Base-by-base conservation (phyloP, 2,113 vertebrate genomes). In the Labeo rohita region DNA sequence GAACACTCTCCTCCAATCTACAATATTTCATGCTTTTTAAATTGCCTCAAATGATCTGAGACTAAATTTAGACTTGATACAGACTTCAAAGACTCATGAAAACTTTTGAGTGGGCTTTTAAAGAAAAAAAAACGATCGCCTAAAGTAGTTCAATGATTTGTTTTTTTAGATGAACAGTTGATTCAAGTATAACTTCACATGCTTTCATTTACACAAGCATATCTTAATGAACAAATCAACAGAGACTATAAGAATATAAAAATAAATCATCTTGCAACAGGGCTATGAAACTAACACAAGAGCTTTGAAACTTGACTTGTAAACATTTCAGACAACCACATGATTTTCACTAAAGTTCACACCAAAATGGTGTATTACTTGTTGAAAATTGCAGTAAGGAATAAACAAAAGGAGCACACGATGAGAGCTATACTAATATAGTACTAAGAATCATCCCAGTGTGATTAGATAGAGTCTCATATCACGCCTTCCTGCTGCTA, bases 161-260 rank as follows among this genome's bases (percentile, higher is more conserved):
- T 74, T 49, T 74, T n/a, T 73, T 16, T 39, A 68, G 43, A 47
- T 11, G 43, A 12, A 73, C 18, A 1, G 70, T 47, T 47, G 39
- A 72, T 10, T 39, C 8, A 10, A 70, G 66, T 70, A 2, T 11
- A 73, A 45, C 8, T n/a, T 39, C 6, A n/a, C 18, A n/a, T 21
- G 39, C 36, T 47, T 23, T 43, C 43, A 47, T 73, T 74, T 3
- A 7, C 2, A 45, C 39, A 10, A 47, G 43, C 21, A 23, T 23
- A 6, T 74, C 43, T n/a, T 47, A 74, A 49, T n/a, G 43, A 73
- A 73, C 43, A 73, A 73, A 73, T 23, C 47, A 74, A 47, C 72
- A n/a, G 6, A 49, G 45, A 23, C 72, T 49, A 7, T n/a, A 23
- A 49, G 21, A 74, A 72, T 15, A 72, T 13, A 10, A 47, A 74